Evolutionary conservation across 2,888 invertebrate genomes (phyloP).

Genomic region (Biston stratarius): DNA sequence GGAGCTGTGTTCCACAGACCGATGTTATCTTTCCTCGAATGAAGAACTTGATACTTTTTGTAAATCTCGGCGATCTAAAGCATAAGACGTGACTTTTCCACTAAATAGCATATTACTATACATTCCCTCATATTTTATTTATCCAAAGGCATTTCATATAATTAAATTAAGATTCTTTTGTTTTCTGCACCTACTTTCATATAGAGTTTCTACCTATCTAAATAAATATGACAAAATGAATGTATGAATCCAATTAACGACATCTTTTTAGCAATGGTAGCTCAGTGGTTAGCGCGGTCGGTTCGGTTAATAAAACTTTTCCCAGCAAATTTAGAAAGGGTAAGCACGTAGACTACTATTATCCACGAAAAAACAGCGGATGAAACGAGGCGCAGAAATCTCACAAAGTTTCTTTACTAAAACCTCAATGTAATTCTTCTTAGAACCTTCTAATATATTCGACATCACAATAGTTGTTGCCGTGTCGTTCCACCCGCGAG

Average conservation of each 20-base stretch:
- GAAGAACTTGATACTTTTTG: constrained; percentile 39
- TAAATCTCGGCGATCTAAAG: constrained; percentile 38
- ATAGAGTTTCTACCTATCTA: no score
- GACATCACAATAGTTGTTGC: not conserved
- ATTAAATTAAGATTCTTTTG: no score
- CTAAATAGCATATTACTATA: constrained; percentile 19
- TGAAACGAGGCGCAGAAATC: no score
- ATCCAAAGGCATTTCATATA: not conserved
- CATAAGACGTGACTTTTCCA: constrained; percentile 39
- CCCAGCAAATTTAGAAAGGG: no score
- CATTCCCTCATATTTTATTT: no score
- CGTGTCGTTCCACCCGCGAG: constrained; percentile 9
- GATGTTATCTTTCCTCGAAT: constrained; percentile 44
- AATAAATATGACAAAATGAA: not conserved
- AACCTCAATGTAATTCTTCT: not conserved
- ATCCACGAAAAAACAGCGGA: no score
- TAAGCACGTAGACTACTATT: no score
- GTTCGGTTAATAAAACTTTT: no score
- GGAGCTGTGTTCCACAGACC: constrained; percentile 8
- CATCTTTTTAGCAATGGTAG: no score
- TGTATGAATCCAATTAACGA: no score
- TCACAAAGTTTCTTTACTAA: not conserved
- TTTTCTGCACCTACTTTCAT: no score
- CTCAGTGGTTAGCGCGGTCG: no score
- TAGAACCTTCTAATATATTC: constrained; percentile 4